Evolutionary conservation across 1,140 invertebrate species (phyloP).

Genomic region (Drosophila sucinea): DNA sequence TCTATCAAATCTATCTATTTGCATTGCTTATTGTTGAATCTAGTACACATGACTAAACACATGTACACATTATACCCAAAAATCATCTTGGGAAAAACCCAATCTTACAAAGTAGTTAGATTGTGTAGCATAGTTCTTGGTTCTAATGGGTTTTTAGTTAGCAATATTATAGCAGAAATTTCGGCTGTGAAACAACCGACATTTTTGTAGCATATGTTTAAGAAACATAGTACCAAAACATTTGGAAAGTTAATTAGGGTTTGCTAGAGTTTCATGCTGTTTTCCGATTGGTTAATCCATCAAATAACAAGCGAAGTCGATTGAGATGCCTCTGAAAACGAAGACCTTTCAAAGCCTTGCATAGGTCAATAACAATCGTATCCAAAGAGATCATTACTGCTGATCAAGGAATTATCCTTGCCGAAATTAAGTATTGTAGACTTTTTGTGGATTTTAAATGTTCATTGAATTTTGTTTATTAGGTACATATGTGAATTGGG

Average conservation of each 20-base stretch:
- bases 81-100: not conserved
- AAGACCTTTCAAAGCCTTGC: too few relatives aligned
- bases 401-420: too few relatives aligned
- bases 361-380: too few relatives aligned
- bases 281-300: too few relatives aligned
- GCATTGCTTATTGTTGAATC: not conserved
- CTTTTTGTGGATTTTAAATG: not conserved
- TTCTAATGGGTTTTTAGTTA: not conserved
- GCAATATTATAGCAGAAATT: not conserved
- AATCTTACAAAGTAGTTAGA: not conserved
- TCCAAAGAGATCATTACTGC: too few relatives aligned
- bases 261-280: too few relatives aligned
- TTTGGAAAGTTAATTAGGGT: not conserved
- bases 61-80: not conserved
- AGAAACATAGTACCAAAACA: not conserved
- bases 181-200: not conserved
- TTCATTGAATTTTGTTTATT: constrained; percentile 2
- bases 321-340: too few relatives aligned
- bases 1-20: not conserved
- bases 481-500: constrained; percentile 1
- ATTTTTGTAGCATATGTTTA: not conserved
- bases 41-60: not conserved
- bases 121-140: not conserved
- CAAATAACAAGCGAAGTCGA: too few relatives aligned
- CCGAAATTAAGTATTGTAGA: not conserved